phyloP scores from a whole-genome alignment of 2,888 invertebrate species.

The Monochamus alternatus region DNA sequence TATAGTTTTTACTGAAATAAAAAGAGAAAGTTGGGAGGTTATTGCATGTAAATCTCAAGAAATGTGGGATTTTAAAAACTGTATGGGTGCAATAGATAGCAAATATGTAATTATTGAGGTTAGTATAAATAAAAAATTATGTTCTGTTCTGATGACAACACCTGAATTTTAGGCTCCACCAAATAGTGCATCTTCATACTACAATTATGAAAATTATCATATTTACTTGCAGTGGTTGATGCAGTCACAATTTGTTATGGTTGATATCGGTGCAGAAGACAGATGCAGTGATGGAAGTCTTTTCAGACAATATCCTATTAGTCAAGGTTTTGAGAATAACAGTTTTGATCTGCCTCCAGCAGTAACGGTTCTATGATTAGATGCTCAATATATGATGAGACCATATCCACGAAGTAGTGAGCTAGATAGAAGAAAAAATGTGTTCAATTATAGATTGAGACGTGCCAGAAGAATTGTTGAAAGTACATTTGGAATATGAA shows the following conservation, averaged over 20 bases:
- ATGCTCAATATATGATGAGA: slow-evolving; percentile 46
- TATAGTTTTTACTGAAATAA: not conserved
- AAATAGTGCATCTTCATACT: slow-evolving; percentile 11
- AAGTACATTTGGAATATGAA: slow-evolving; percentile 28
- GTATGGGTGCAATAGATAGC: slow-evolving; percentile 32
- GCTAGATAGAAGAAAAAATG: slow-evolving; percentile 28
- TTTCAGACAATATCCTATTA: slow-evolving; percentile 15
- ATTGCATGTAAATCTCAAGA: slow-evolving; percentile 25
- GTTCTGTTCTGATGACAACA: too few relatives aligned
- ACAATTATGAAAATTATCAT: slow-evolving; percentile 5
- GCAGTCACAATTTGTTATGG: slow-evolving; percentile 18
- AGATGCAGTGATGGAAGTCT: slow-evolving; percentile 2
- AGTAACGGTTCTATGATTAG: too few relatives aligned
- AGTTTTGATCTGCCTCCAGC: too few relatives aligned
- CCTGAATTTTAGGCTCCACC: slow-evolving; percentile 20
- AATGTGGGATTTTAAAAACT: slow-evolving; percentile 30
- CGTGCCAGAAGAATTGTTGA: slow-evolving; percentile 37
- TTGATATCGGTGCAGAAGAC: slow-evolving; percentile 20
- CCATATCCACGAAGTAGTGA: slow-evolving; percentile 28
- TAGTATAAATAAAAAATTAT: too few relatives aligned
- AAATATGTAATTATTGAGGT: slow-evolving; percentile 36
- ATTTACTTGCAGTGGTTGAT: slow-evolving; percentile 32
- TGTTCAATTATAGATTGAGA: slow-evolving; percentile 37
- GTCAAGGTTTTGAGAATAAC: slow-evolving; percentile 10
- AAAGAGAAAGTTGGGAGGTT: not conserved